Evolutionary conservation across 2,113 vertebrate genomes (phyloP).

Genomic region (Pluvianellus socialis): DNA sequence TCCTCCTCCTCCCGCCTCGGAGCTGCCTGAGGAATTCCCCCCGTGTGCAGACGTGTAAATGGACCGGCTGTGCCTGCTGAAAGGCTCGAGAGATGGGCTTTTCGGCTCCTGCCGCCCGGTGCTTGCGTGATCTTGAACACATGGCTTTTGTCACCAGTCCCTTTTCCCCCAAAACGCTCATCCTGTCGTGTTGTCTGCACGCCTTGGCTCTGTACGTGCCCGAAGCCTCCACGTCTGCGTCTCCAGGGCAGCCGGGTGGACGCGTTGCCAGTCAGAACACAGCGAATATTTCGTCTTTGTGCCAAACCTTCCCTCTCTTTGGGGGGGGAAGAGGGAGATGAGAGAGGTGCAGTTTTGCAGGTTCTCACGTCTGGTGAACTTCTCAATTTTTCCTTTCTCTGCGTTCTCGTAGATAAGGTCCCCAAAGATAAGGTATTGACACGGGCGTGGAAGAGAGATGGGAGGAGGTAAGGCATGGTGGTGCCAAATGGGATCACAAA

Average conservation of each 20-base stretch:
- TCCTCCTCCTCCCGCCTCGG: neutral
- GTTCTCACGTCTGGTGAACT: neutral
- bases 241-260: neutral
- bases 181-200: neutral
- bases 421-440: neutral
- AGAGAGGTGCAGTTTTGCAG: neutral
- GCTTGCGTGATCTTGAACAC: neutral
- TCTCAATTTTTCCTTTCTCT: neutral
- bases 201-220: neutral
- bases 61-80: neutral
- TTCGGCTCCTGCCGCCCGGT: neutral
- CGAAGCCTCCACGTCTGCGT: neutral
- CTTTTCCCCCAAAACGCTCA: neutral
- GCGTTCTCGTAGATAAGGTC: accelerated
- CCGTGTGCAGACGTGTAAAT: neutral
- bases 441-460: neutral
- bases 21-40: neutral
- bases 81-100: neutral
- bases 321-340: neutral
- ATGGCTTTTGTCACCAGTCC: neutral
- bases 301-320: neutral
- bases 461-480: neutral
- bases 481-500: neutral
- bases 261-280: neutral
- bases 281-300: neutral